Evolutionary conservation across 2,797 vertebrate species (phyloP).

Genomic region (Hydrocynus forskahlii): DNA sequence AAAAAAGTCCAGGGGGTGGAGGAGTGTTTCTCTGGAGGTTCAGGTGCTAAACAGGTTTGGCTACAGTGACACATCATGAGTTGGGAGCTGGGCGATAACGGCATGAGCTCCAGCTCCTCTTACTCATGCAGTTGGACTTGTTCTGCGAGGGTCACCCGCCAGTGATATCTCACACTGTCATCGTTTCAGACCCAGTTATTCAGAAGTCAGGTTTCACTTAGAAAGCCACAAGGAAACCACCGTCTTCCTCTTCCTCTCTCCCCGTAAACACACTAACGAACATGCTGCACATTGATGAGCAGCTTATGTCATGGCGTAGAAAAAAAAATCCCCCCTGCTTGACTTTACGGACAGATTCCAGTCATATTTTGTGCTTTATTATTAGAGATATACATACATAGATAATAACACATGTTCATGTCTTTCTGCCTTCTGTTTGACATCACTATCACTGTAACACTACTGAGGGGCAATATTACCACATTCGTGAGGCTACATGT

Average conservation of each 20-base stretch:
- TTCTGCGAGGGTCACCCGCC: conserved; percentile 1
- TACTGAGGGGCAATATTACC: too few species aligned
- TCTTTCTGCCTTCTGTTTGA: too few species aligned
- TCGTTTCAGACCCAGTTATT: background rate
- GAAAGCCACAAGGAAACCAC: conserved; percentile 15
- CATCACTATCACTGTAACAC: too few species aligned
- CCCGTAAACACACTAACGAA: conserved; percentile 1
- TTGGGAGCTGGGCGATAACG: conserved; percentile 3
- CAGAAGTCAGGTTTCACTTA: conserved; percentile 28
- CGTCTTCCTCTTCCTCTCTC: conserved; percentile 24
- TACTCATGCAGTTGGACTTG: conserved; percentile 17
- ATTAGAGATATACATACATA: too few species aligned
- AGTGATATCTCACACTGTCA: conserved; percentile 3
- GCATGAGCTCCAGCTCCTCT: background rate
- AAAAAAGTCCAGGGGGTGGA: background rate
- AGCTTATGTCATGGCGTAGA: background rate
- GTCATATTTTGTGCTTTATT: background rate
- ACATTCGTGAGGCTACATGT: too few species aligned
- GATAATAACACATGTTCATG: too few species aligned
- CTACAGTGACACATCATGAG: conserved; percentile 20
- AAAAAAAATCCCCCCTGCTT: background rate
- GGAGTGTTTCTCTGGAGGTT: conserved; percentile 6
- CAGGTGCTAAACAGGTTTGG: conserved; percentile 32
- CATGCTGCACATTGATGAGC: background rate
- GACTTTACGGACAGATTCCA: background rate